phyloP scores from a whole-genome alignment of 2,113 vertebrate species.

The Malurus melanocephalus region DNA sequence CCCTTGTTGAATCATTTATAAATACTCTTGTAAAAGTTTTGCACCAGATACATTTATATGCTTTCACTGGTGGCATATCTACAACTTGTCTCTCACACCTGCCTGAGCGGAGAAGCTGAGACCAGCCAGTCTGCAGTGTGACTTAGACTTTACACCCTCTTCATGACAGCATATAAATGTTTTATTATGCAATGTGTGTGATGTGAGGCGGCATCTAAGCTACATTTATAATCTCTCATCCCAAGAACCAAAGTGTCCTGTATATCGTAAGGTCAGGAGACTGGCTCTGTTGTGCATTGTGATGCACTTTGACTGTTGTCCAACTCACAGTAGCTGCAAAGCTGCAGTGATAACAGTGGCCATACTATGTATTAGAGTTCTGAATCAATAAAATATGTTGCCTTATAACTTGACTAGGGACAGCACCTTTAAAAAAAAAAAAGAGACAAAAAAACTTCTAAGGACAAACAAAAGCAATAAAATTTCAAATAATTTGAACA shows the following conservation, averaged over 20 bases:
- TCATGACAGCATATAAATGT: constrained; percentile 64
- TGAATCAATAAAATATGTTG: constrained; percentile 64
- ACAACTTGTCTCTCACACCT: constrained; percentile 55
- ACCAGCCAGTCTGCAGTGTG: constrained; percentile 43
- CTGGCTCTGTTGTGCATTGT: constrained; percentile 36
- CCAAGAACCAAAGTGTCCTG: constrained; percentile 76
- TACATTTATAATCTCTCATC: constrained; percentile 58
- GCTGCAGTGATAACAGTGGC: constrained; percentile 76
- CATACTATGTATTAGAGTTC: constrained; percentile 73
- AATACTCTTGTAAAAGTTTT: constrained; percentile 51
- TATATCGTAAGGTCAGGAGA: constrained; percentile 58
- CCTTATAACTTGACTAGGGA: constrained; percentile 69
- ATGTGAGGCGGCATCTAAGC: constrained; percentile 65
- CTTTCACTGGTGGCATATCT: constrained; percentile 56
- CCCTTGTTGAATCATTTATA: constrained; percentile 59
- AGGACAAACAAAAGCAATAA: constrained; percentile 72
- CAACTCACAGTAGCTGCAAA: constrained; percentile 54
- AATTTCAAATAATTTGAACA: constrained; percentile 21
- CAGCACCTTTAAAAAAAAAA: constrained; percentile 62
- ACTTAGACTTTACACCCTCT: constrained; percentile 38
- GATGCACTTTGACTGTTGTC: constrained; percentile 73
- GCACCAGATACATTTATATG: constrained; percentile 61
- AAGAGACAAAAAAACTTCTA: constrained; percentile 27
- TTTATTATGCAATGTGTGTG: constrained; percentile 69
- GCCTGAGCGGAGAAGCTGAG: constrained; percentile 20